Evolutionary conservation across 1,140 invertebrate species (phyloP), one percentile per base, ranked within the genome.

Genomic region (Drosophila ficusphila): DNA sequence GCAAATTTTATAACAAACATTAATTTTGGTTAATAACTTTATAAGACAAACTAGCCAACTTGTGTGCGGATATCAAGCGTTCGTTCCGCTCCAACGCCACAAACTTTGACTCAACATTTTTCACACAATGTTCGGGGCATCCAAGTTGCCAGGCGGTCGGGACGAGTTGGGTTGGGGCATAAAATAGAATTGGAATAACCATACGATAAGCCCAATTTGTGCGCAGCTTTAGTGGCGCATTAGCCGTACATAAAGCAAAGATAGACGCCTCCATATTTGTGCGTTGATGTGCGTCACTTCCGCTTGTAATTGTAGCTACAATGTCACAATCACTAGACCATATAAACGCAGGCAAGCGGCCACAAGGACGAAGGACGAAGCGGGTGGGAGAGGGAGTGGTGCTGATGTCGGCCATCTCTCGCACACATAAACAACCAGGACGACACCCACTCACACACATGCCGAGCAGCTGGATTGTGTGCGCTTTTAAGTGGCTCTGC

Each of bases 161-260:
- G 44, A 46, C 33, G 79, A 25, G 68, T 16, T 58, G 34, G n/a
- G 68, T 16, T 58, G 39, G 57, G 64, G 82, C 82, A 88, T 88
- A 88, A 88, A 88, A 88, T 88, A 88, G 82, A 88, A 82, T 89
- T 77, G 83, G 81, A 88, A 88, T 88, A 88, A 88, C 78, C 82
- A 88, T 89, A 88, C 82, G 83, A 88, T 88, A 88, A 88, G 83
- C 82, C 74, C 82, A 88, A 88, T 88, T 88, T 88, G 82, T 88
- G 82, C 82, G 82, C 81, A 88, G 81, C 82, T 86, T 88, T 86
- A 88, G 82, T 82, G 57, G 73, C 52, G 82, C 82, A 86, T 86
- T 86, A 86, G 78, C 82, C 73, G 58, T 81, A 86, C 81, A 88
- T 88, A 86, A 86, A 88, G 68, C 83, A 77, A 72, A 89, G 82